Percentiles rank a stretch among this genome's conserved stretches.
Evolutionary conservation across 2,797 vertebrate genomes (phyloP).

Genomic region (Amblyopsis hoosieri): DNA sequence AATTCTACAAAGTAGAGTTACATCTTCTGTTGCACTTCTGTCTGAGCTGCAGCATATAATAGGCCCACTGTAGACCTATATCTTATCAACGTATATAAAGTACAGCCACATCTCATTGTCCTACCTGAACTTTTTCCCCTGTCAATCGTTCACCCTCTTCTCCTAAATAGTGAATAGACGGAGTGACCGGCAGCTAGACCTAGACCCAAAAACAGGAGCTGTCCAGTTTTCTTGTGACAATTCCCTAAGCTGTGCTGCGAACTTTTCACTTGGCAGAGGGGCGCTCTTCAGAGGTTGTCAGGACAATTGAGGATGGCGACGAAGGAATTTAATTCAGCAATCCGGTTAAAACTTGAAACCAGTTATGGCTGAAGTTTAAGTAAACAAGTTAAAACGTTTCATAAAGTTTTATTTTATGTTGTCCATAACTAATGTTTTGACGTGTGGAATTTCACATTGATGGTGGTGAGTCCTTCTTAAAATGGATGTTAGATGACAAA

Average conservation of each 20-base stretch:
- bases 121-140: not conserved
- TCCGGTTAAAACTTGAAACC: not conserved
- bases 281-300: constrained; percentile 51
- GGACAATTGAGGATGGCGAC: constrained; percentile 47
- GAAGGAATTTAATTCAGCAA: constrained; percentile 57
- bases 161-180: not conserved
- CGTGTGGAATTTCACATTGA: too few relatives aligned
- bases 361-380: too few relatives aligned
- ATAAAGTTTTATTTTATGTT: not conserved
- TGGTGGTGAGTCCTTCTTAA: too few relatives aligned
- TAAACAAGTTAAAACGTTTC: not conserved
- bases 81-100: too few relatives aligned
- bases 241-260: constrained; percentile 40
- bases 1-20: not conserved
- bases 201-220: constrained; percentile 32
- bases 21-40: constrained; percentile 32
- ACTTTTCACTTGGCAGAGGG: constrained; percentile 30
- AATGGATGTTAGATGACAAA: too few relatives aligned
- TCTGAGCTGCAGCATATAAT: not conserved
- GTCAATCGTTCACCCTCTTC: not conserved
- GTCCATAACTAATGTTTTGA: not conserved
- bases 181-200: too few relatives aligned
- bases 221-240: constrained; percentile 62
- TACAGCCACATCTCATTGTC: too few relatives aligned
- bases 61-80: not conserved